Conservation (phyloP, 2,113 vertebrate species). For the Brachirus orientalis region DNA sequence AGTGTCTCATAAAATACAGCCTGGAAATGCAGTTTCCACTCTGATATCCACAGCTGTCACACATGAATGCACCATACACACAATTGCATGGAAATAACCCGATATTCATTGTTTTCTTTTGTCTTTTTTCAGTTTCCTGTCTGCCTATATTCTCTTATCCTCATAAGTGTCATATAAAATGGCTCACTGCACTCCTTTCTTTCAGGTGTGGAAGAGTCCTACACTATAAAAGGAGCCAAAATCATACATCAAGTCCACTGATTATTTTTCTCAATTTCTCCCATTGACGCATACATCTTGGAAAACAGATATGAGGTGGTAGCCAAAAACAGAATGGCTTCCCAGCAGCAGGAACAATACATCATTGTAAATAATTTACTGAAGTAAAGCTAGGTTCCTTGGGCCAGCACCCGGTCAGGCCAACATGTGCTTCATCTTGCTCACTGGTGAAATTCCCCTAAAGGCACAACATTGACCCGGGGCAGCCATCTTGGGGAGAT, state of each 20-base stretch:
- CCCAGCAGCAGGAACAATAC: slow-evolving; percentile 68
- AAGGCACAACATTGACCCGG: slow-evolving; percentile 61
- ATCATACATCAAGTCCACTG: slow-evolving; percentile 47
- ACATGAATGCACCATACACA: neutral
- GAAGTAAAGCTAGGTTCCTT: slow-evolving; percentile 65
- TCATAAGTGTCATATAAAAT: slow-evolving; percentile 42
- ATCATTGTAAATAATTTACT: slow-evolving; percentile 81
- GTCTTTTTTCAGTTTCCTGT: slow-evolving; percentile 7
- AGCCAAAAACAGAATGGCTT: slow-evolving; percentile 70
- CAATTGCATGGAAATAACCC: neutral
- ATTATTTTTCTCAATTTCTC: slow-evolving; percentile 54
- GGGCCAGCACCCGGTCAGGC: slow-evolving; percentile 51
- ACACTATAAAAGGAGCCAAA: slow-evolving; percentile 35
- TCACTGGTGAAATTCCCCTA: slow-evolving; percentile 66
- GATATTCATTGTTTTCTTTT: slow-evolving; percentile 2
- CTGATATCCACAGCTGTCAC: neutral
- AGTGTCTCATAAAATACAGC: neutral
- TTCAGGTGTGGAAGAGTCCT: slow-evolving; percentile 33
- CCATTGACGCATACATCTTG: slow-evolving; percentile 64
- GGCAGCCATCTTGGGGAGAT: slow-evolving; percentile 64
- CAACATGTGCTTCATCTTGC: slow-evolving; percentile 76
- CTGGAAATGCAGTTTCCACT: neutral
- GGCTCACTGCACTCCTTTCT: slow-evolving; percentile 24
- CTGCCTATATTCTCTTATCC: slow-evolving; percentile 24
- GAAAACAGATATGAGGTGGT: slow-evolving; percentile 67